phyloP scores from a whole-genome alignment of 2,888 invertebrate genomes.

The Fabriciana adippe region DNA sequence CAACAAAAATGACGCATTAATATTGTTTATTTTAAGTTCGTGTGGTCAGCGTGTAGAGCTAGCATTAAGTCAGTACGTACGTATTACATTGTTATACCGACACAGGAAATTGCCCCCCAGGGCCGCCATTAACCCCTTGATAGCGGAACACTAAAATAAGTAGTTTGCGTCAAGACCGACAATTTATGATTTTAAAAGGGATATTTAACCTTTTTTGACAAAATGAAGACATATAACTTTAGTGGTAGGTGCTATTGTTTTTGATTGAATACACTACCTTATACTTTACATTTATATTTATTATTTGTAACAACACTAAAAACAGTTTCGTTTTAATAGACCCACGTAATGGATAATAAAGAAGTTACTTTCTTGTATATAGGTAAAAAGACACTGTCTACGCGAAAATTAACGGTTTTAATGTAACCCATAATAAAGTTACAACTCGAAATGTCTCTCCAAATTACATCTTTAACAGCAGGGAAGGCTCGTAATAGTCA shows the following conservation, averaged over 20 bases:
- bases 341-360: background rate
- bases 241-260: too few species aligned
- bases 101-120: slow-evolving; percentile 23
- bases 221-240: too few species aligned
- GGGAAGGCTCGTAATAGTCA: slow-evolving; percentile 3
- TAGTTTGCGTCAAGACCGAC: slow-evolving; percentile 4
- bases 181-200: background rate
- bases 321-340: too few species aligned
- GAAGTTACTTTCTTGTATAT: background rate
- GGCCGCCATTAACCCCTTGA: slow-evolving; percentile 23
- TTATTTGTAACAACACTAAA: too few species aligned
- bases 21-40: too few species aligned
- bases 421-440: background rate
- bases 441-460: background rate
- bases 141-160: slow-evolving; percentile 22
- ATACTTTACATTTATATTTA: too few species aligned
- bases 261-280: too few species aligned
- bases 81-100: slow-evolving; percentile 15
- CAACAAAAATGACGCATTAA: too few species aligned
- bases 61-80: slow-evolving; percentile 1
- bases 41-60: background rate
- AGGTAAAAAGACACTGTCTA: background rate
- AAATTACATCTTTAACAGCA: slow-evolving; percentile 2
- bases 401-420: background rate
- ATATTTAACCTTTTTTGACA: too few species aligned